Conservation (phyloP, 1,140 invertebrate genomes). For the Scaptomyza montana region DNA sequence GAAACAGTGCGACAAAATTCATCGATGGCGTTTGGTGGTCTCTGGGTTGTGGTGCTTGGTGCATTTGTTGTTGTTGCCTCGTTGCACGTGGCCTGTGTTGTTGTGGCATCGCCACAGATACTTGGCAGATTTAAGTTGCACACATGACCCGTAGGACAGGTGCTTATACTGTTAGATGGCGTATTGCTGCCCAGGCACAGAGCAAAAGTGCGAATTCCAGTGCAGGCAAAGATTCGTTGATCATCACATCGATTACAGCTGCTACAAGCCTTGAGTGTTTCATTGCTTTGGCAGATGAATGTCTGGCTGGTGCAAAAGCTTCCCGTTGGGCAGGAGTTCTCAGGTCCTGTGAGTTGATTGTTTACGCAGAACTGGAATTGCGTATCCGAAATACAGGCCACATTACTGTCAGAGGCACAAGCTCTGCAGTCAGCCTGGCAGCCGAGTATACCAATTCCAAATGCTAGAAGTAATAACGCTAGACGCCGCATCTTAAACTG, state of each 20-base stretch:
- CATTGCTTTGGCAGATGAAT: conserved; percentile 19
- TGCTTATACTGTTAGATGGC: conserved; percentile 9
- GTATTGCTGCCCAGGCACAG: conserved; percentile 44
- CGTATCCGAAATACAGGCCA: conserved; percentile 51
- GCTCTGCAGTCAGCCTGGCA: conserved; percentile 38
- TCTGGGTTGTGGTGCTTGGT: not conserved
- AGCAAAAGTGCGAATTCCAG: conserved; percentile 24
- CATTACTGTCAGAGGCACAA: conserved; percentile 8
- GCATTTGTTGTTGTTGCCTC: not conserved
- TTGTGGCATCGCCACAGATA: conserved; percentile 41
- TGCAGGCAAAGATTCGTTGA: conserved; percentile 43
- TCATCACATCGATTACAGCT: conserved; percentile 40
- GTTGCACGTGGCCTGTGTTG: conserved; percentile 31
- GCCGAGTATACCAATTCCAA: not conserved
- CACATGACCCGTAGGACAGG: conserved; percentile 24
- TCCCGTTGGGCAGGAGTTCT: conserved; percentile 35
- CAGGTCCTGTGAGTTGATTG: conserved; percentile 12
- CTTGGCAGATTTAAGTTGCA: conserved; percentile 32
- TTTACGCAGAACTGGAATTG: conserved; percentile 44
- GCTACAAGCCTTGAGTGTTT: conserved; percentile 20
- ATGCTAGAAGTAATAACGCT: conserved; percentile 3
- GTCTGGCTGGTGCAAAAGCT: conserved; percentile 39
- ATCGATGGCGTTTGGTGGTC: not conserved
- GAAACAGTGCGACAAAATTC: conserved; percentile 4
- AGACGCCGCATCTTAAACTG: conserved; percentile 44